Conservation (phyloP, 1,140 invertebrate species). For the Polyergus mexicanus region DNA sequence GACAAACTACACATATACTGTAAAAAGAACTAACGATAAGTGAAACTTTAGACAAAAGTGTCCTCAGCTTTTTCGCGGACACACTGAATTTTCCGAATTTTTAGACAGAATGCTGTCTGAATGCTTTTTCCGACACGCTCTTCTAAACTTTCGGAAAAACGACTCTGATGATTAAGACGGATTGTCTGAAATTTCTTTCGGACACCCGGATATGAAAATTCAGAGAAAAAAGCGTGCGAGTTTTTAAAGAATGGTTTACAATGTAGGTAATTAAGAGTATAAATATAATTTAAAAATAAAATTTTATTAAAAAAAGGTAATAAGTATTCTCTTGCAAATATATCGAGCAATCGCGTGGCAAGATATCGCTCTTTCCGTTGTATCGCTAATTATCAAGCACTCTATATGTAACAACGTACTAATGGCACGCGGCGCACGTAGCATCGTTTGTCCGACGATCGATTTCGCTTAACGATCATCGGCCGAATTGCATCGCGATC, state of each 20-base stretch:
- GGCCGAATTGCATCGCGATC: slow-evolving; percentile 38
- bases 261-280: not conserved
- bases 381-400: slow-evolving; percentile 22
- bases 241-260: too few species aligned
- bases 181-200: too few species aligned
- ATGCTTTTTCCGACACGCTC: too few species aligned
- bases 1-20: not conserved
- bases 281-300: not conserved
- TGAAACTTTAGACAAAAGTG: too few species aligned
- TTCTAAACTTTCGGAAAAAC: too few species aligned
- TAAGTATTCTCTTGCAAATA: not conserved
- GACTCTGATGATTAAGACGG: too few species aligned
- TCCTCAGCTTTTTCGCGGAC: too few species aligned
- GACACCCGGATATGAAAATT: too few species aligned
- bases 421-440: slow-evolving; percentile 36
- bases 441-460: slow-evolving; percentile 62
- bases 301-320: not conserved
- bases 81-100: too few species aligned
- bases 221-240: too few species aligned
- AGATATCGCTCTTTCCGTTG: not conserved
- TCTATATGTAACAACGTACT: slow-evolving; percentile 41
- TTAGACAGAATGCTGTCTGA: too few species aligned
- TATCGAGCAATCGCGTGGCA: not conserved
- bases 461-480: slow-evolving; percentile 31
- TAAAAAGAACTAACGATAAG: too few species aligned